Evolutionary conservation across 1,140 invertebrate genomes (phyloP).

Genomic region (Sarcophaga bullata): DNA sequence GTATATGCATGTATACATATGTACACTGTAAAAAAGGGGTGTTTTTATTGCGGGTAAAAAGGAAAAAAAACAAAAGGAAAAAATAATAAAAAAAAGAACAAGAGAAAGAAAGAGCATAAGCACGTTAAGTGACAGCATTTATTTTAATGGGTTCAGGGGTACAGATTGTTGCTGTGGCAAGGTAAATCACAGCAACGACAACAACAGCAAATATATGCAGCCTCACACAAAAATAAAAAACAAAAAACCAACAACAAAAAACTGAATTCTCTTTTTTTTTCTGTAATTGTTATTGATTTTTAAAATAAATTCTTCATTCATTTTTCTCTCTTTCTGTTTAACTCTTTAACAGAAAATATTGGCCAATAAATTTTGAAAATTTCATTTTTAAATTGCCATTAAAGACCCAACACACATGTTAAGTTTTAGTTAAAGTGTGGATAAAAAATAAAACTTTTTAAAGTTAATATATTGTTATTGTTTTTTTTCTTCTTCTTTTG

Average conservation of each 20-base stretch:
- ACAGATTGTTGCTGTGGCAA: conserved; percentile 21
- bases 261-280: too few species aligned
- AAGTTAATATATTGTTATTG: too few species aligned
- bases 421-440: neutral
- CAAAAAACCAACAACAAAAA: too few species aligned
- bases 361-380: too few species aligned
- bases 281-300: neutral
- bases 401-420: neutral
- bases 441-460: too few species aligned
- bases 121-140: conserved; percentile 21
- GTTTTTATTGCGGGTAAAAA: too few species aligned
- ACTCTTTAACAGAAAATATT: neutral
- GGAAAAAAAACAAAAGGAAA: too few species aligned
- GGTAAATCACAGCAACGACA: neutral
- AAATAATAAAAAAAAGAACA: too few species aligned
- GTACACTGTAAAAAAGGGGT: too few species aligned
- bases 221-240: too few species aligned
- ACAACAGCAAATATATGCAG: neutral
- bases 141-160: conserved; percentile 21
- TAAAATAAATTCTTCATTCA: neutral
- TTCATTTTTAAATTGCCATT: neutral
- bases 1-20: too few species aligned
- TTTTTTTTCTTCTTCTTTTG: too few species aligned
- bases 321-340: neutral
- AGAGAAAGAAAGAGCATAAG: neutral